Percentiles rank a stretch among this genome's conserved stretches.
Evolutionary conservation across 2,888 invertebrate genomes (phyloP).

Genomic region (Eumacrocentrus americanus): DNA sequence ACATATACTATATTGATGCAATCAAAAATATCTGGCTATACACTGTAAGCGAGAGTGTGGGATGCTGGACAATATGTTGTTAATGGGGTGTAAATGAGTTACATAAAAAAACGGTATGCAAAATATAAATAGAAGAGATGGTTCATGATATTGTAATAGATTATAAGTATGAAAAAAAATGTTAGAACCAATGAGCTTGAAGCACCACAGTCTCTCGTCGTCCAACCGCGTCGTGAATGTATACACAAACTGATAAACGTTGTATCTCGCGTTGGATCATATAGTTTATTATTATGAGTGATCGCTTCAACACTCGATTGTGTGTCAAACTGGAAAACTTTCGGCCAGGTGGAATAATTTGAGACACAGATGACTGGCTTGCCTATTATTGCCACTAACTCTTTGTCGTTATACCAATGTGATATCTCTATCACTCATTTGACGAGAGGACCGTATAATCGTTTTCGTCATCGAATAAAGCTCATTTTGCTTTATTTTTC

Average conservation of each 20-base stretch:
- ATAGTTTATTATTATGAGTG: conserved; percentile 48
- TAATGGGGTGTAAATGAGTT: conserved; percentile 21
- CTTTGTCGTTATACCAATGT: too few relatives aligned
- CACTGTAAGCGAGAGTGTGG: too few relatives aligned
- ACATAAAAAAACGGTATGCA: not conserved
- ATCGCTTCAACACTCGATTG: conserved; percentile 54
- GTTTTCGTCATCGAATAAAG: too few relatives aligned
- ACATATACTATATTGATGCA: too few relatives aligned
- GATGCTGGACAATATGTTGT: not conserved
- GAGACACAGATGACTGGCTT: conserved; percentile 32
- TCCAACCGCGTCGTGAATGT: conserved; percentile 3
- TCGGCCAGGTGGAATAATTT: conserved; percentile 56
- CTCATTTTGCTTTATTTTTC: too few relatives aligned
- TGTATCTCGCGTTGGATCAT: too few relatives aligned
- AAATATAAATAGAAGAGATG: conserved; percentile 9
- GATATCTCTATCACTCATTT: too few relatives aligned
- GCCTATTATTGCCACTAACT: conserved; percentile 16
- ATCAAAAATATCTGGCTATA: too few relatives aligned
- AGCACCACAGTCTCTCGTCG: conserved; percentile 8
- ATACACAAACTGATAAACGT: conserved; percentile 22
- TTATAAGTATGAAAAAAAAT: conserved; percentile 1
- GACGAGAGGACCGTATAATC: too few relatives aligned
- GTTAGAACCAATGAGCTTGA: conserved; percentile 13
- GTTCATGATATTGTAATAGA: conserved; percentile 15
- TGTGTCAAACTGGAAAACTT: conserved; percentile 59